Base-by-base conservation (phyloP, 2,113 vertebrate genomes). In the Nycticryphes semicollaris region DNA sequence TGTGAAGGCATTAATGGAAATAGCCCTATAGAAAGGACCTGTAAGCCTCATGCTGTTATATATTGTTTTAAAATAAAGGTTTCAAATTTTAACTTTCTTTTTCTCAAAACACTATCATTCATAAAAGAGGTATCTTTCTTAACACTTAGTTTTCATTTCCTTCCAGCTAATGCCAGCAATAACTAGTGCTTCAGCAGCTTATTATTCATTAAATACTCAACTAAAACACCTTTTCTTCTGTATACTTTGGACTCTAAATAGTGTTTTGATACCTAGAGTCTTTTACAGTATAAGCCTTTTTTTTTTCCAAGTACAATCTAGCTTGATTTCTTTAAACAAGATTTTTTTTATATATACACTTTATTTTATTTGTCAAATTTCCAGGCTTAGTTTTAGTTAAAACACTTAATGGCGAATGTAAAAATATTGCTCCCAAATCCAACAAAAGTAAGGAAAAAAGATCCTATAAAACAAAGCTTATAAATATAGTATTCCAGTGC, bases 141-240 rank as follows among this genome's bases (percentile, higher is more conserved):
- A 97, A 82, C 69, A 74, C 93, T 96, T 97, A 91, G 28, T 96
- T 98, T 96, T 97, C 95, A 98, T 98, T 98, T 98, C 97, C 97
- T 97, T 97, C 89, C 80, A 98, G 62, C 57, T 93, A 97, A 81
- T 78, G 90, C 93, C 92, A 97, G 94, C 74, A 98, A 97, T 97
- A 97, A 97, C 95, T 95, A 80, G 83, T 96, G 77, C 94, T 98
- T 98, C 97, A 97, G 89, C 96, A 98, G 93, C 96, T 94, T 98
- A 96, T 86, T 97, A 95, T 96, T 98, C 97, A 98, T 98, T 98
- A 98, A 98, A 97, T 95, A 87, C 82, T 97, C 94, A 97, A 97
- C 98, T 97, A 94, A 97, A 98, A 97, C 96, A 98, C 97, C 93
- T 98, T 97, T 93, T 85, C 88, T 78, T 96, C 87, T 98, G 97